These are phyloP conservation scores for Conus betulinus DNA, from an alignment of 1,140 invertebrate species.

Conservation along the genomic window DNA sequence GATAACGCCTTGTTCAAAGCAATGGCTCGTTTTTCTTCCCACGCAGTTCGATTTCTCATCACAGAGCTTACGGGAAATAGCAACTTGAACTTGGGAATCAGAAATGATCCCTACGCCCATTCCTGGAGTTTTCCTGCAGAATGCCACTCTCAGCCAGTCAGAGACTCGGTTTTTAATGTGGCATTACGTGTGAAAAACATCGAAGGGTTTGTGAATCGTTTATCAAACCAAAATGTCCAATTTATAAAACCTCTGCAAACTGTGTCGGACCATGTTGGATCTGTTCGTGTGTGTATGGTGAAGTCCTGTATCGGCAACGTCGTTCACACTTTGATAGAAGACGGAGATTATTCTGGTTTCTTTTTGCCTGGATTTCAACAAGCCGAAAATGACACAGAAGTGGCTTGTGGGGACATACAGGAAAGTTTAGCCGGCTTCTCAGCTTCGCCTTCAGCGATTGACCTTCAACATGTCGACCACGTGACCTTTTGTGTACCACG, in stretches of 20 bases:
- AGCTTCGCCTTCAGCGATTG: neutral
- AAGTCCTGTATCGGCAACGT: constrained; percentile 78
- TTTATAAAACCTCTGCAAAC: constrained; percentile 63
- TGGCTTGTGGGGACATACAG: neutral
- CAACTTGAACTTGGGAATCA: neutral
- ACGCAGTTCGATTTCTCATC: constrained; percentile 73
- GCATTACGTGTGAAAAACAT: constrained; percentile 77
- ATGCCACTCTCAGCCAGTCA: neutral
- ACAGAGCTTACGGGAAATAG: constrained; percentile 60
- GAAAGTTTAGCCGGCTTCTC: neutral
- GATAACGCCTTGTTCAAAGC: constrained; percentile 59
- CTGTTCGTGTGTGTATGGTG: constrained; percentile 73
- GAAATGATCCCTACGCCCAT: constrained; percentile 45
- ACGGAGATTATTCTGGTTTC: constrained; percentile 69
- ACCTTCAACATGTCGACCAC: constrained; percentile 76
- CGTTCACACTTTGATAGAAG: constrained; percentile 77
- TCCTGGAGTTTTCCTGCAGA: constrained; percentile 27
- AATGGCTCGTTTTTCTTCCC: constrained; percentile 74
- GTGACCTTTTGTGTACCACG: constrained; percentile 74
- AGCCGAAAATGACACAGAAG: constrained; percentile 6
- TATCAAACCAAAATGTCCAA: constrained; percentile 58
- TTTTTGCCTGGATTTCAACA: constrained; percentile 76
- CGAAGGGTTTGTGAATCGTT: constrained; percentile 56
- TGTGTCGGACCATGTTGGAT: constrained; percentile 68
- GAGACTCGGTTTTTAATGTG: constrained; percentile 77